Evolutionary conservation across 1,140 invertebrate genomes (phyloP).

Genomic region (Drosophila arizonae): DNA sequence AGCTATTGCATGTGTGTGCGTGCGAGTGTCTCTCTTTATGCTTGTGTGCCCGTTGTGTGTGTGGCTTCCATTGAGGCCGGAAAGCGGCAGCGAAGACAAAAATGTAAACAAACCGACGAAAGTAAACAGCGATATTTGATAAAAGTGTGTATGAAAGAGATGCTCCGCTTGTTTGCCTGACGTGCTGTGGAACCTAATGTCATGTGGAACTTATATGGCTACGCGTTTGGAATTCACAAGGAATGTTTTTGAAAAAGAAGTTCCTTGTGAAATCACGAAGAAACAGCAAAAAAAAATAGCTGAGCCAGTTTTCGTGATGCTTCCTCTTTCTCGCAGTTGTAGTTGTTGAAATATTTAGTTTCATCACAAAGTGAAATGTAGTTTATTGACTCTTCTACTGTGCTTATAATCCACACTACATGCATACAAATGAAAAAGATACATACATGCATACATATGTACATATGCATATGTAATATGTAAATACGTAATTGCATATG

Average conservation of each 20-base stretch:
- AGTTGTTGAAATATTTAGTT: slow-evolving; percentile 37
- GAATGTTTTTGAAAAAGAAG: slow-evolving; percentile 36
- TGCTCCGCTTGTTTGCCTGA: slow-evolving; percentile 37
- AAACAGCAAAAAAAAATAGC: not conserved
- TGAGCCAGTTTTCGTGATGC: not conserved
- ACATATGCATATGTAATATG: too few species aligned
- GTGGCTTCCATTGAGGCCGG: slow-evolving; percentile 44
- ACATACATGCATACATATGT: too few species aligned
- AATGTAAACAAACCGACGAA: slow-evolving; percentile 74
- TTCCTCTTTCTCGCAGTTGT: not conserved
- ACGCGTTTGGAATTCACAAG: slow-evolving; percentile 17
- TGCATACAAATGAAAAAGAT: too few species aligned
- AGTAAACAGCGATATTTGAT: slow-evolving; percentile 75
- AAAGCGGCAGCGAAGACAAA: slow-evolving; percentile 71
- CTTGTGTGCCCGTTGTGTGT: not conserved
- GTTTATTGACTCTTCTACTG: not conserved
- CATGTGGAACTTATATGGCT: slow-evolving; percentile 49
- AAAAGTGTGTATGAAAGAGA: slow-evolving; percentile 69
- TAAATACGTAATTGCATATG: too few species aligned
- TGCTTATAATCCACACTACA: too few species aligned
- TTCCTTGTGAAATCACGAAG: slow-evolving; percentile 34
- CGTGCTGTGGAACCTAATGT: slow-evolving; percentile 9
- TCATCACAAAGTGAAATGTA: slow-evolving; percentile 57
- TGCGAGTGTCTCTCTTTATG: slow-evolving; percentile 8
- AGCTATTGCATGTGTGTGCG: slow-evolving; percentile 24